phyloP scores from a whole-genome alignment of 2,797 vertebrate genomes.

The Danio jaintianensis region DNA sequence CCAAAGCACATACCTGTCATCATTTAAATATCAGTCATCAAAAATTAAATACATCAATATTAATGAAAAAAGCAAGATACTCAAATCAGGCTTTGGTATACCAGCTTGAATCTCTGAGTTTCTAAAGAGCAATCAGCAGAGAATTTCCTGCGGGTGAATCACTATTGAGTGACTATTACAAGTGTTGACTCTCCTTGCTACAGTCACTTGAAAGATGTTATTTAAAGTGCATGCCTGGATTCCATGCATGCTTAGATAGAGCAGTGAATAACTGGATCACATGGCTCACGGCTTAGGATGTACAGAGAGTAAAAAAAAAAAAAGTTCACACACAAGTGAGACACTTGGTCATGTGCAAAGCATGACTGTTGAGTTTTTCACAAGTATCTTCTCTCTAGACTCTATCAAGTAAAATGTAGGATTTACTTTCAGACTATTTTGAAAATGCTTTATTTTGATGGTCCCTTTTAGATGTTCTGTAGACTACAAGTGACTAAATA shows the following conservation, averaged over 20 bases:
- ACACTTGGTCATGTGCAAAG: not conserved
- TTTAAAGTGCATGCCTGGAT: constrained; percentile 50
- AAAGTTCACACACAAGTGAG: constrained; percentile 20
- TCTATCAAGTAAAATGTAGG: not conserved
- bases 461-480: not conserved
- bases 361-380: not conserved
- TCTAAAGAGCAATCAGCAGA: constrained; percentile 36
- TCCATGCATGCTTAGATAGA: constrained; percentile 49
- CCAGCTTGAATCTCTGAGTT: constrained; percentile 2
- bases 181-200: constrained; percentile 38
- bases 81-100: not conserved
- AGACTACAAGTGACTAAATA: too few relatives aligned
- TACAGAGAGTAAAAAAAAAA: constrained; percentile 7
- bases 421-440: not conserved
- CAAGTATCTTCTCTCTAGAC: not conserved
- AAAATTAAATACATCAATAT: not conserved
- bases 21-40: too few relatives aligned
- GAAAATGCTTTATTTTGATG: not conserved
- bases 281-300: constrained; percentile 30
- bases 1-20: not conserved
- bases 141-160: constrained; percentile 40
- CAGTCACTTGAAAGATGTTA: constrained; percentile 50
- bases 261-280: constrained; percentile 39
- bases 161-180: constrained; percentile 54
- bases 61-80: constrained; percentile 6